Percentiles rank a stretch among this genome's conserved stretches.
These are phyloP conservation scores for Macrotus californicus DNA, from an alignment of 2,113 vertebrate species.

Conservation along the genomic window DNA sequence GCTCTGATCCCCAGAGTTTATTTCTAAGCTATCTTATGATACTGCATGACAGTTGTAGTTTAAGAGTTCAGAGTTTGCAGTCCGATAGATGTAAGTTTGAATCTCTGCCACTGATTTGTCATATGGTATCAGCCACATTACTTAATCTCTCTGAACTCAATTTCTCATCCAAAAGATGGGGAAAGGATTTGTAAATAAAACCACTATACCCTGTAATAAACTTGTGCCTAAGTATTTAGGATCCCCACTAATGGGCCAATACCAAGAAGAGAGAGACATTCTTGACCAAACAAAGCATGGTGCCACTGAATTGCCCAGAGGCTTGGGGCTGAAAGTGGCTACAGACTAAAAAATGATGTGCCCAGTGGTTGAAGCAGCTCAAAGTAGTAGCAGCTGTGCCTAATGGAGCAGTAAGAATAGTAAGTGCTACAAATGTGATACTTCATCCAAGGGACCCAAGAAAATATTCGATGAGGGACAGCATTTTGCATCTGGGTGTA, in stretches of 20 bases:
- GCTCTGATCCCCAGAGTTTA: neutral
- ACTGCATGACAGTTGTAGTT: neutral
- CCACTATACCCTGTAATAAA: neutral
- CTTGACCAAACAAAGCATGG: neutral
- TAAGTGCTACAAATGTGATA: neutral
- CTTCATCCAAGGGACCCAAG: neutral
- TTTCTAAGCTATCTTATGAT: neutral
- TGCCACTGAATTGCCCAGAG: neutral
- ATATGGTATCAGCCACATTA: neutral
- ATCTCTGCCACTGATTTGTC: neutral
- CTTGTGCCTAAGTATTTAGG: neutral
- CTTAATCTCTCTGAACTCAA: neutral
- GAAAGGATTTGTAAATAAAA: neutral
- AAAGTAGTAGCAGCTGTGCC: neutral
- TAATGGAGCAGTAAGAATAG: neutral
- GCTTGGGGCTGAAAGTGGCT: neutral
- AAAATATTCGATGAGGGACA: neutral
- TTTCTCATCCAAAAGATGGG: neutral
- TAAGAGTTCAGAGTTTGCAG: neutral
- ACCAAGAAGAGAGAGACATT: neutral
- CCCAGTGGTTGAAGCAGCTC: neutral
- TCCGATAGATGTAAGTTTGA: neutral
- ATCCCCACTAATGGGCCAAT: neutral
- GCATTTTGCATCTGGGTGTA: neutral
- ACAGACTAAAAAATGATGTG: neutral